phyloP scores from a whole-genome alignment of 1,140 invertebrate genomes.

The Hycleus phaleratus region DNA sequence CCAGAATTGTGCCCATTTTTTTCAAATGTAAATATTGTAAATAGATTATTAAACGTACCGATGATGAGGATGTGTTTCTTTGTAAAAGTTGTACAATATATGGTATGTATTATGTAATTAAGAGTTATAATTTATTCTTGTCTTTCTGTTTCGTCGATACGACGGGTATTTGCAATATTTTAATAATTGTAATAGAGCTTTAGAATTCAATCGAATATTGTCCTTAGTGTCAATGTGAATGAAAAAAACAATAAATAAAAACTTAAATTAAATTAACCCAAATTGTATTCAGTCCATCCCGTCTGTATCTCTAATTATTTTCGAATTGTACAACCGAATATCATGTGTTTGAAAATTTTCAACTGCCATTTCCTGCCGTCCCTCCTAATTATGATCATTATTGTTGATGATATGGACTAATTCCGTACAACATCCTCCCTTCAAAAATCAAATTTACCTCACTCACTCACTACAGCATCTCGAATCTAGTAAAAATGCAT shows the following conservation, averaged over 20 bases:
- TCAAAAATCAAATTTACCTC: too few relatives aligned
- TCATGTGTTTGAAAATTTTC: background rate
- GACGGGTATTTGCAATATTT: slow-evolving; percentile 33
- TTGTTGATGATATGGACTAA: background rate
- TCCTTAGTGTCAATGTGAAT: slow-evolving; percentile 28
- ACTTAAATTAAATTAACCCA: too few relatives aligned
- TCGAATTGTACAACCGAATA: too few relatives aligned
- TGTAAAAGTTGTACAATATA: slow-evolving; percentile 22
- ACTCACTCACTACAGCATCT: too few relatives aligned
- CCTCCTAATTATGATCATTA: background rate
- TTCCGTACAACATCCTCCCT: background rate
- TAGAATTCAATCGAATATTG: slow-evolving; percentile 22
- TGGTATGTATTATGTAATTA: slow-evolving; percentile 12
- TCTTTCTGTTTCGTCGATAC: slow-evolving; percentile 19
- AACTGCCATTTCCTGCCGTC: slow-evolving; percentile 3
- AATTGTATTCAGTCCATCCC: too few relatives aligned
- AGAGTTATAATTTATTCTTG: slow-evolving; percentile 15
- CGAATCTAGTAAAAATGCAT: too few relatives aligned
- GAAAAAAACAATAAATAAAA: slow-evolving; percentile 19
- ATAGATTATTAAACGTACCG: background rate
- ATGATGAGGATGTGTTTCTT: background rate
- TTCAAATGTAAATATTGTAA: slow-evolving; percentile 5
- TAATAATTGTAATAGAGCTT: slow-evolving; percentile 29
- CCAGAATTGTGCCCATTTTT: background rate
- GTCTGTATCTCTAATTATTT: too few relatives aligned